Evolutionary conservation across 2,113 vertebrate genomes (phyloP), one percentile per base, ranked within the genome.

Genomic region (Xiphorhynchus elegans): DNA sequence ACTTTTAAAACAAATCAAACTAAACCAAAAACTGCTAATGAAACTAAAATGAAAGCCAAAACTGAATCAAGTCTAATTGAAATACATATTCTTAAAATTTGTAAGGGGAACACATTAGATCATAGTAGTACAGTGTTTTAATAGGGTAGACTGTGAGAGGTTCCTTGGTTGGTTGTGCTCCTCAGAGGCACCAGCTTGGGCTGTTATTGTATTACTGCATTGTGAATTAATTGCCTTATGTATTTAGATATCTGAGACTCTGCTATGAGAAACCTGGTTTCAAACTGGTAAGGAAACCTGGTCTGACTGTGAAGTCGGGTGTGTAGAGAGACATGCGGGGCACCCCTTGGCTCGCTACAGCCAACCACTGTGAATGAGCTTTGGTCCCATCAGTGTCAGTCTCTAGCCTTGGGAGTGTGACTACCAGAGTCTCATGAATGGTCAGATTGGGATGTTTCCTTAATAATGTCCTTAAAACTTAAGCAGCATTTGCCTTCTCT

Each of bases 291-390:
- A 39, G 26, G 26, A 33, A 44, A 39, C 7, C 3, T 53, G 46
- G 53, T 46, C 19, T 60, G 44, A 52, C 18, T 29, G 3, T 25
- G 13, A 31, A 60, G 17, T 40, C 6, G 13, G 19, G 3, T 53
- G 23, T 39, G 24, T 24, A 20, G 62, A 23, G 28, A n/a, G 12
- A 28, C 33, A 74, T n/a, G 24, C 2, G 7, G 37, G 37, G 6
- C 18, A 25, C 10, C 6, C 1, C 6, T 63, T 0, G 0, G 0
- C 9, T 67, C 44, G 20, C 62, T 29, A 46, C 18, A 68, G 13
- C 13, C 6, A 18, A 28, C 21, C 6, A 7, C 15, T 12, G 4
- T 59, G 31, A 37, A 44, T 13, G 2, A 10, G 4, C 10, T 74
- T 39, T 4, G 7, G 19, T 40, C 39, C 16, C 20, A 47, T 29